Conservation (phyloP, 2,888 invertebrate genomes). For the Cataglyphis albicans region DNA sequence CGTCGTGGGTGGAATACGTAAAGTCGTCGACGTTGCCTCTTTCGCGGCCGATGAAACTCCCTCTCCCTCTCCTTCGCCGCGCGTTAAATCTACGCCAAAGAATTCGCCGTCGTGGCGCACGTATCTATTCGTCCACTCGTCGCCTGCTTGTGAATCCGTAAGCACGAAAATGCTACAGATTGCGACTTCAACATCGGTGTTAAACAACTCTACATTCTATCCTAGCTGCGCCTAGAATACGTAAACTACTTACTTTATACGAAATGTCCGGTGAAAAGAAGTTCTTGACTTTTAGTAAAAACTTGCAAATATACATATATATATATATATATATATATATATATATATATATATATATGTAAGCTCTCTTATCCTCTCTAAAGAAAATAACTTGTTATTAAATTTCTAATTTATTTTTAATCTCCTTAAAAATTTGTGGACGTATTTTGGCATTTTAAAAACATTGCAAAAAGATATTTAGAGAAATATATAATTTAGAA, state of each 20-base stretch:
- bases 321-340: too few relatives aligned
- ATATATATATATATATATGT: too few relatives aligned
- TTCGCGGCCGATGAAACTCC: conserved; percentile 47
- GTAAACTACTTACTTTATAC: conserved; percentile 13
- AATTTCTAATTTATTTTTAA: neutral
- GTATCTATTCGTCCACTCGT: conserved; percentile 44
- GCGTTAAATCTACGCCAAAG: conserved; percentile 55
- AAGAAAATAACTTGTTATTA: neutral
- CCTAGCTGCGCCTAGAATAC: conserved; percentile 3
- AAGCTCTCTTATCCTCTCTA: neutral
- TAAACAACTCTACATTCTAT: conserved; percentile 28
- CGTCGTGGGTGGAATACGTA: conserved; percentile 81
- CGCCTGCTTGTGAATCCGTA: conserved; percentile 40
- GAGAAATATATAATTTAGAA: neutral
- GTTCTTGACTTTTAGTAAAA: neutral
- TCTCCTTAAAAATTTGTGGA: neutral
- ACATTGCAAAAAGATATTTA: neutral
- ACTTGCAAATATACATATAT: neutral
- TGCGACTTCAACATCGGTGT: conserved; percentile 24
- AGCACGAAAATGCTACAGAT: conserved; percentile 19
- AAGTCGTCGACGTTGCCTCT: conserved; percentile 70
- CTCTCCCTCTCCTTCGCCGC: neutral
- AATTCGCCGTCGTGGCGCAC: conserved; percentile 31
- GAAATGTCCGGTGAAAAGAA: neutral
- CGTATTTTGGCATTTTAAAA: neutral